These are phyloP conservation scores for Montipora sp. DNA, from an alignment of 64 coral and sea anemone genomes.

Conservation along the genomic window DNA sequence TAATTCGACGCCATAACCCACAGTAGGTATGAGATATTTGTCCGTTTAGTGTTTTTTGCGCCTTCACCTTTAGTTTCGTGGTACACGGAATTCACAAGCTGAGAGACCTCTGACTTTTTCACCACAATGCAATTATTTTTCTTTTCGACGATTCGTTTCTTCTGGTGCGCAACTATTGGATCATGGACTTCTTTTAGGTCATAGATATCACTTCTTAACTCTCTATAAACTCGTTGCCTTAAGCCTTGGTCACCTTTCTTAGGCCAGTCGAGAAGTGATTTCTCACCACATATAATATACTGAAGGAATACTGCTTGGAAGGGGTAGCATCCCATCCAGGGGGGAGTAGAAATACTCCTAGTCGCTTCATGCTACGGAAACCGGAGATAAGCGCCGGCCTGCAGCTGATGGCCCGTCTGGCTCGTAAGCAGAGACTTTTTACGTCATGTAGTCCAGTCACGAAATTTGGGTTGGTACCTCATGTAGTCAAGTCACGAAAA, in stretches of 20 bases:
- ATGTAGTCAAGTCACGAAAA: too few relatives aligned
- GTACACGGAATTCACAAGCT: background rate
- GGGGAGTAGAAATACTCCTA: too few relatives aligned
- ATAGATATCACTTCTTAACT: background rate
- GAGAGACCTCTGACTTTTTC: background rate
- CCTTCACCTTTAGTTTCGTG: background rate
- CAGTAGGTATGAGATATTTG: background rate
- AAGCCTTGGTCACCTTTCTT: background rate
- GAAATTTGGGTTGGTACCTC: too few relatives aligned
- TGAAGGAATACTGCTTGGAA: background rate
- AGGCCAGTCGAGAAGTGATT: background rate
- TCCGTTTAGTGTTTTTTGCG: background rate
- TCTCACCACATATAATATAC: background rate
- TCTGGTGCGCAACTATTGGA: background rate
- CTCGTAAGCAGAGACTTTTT: too few relatives aligned
- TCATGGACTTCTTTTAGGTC: background rate
- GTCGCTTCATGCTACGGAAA: too few relatives aligned
- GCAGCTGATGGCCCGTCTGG: too few relatives aligned
- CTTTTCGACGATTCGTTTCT: constrained; percentile 6
- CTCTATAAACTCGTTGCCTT: background rate
- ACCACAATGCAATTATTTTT: background rate
- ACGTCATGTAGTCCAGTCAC: too few relatives aligned
- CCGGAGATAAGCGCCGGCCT: too few relatives aligned
- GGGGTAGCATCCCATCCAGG: background rate
- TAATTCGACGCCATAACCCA: background rate